A percentile compares a stretch with the other conserved stretches of the same genome.
phyloP scores from a whole-genome alignment of 2,113 vertebrate species.

The Tiliqua scincoides region DNA sequence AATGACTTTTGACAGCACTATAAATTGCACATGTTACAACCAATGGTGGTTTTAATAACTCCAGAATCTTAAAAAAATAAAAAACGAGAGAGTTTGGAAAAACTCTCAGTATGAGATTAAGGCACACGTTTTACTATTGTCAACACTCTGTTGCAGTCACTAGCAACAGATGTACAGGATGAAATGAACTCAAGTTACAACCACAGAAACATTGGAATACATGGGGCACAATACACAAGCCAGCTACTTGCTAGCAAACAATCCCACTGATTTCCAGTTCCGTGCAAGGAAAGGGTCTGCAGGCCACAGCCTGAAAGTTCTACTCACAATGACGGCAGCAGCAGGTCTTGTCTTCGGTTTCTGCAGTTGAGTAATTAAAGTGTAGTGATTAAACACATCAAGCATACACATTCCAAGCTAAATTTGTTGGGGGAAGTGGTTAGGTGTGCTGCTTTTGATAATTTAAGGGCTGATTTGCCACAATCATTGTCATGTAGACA shows the following conservation, averaged over 20 bases:
- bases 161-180: background rate
- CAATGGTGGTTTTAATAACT: background rate
- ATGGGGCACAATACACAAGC: background rate
- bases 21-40: background rate
- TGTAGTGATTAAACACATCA: background rate
- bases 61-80: background rate
- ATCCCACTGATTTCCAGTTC: background rate
- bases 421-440: too few species aligned
- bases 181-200: background rate
- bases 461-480: background rate
- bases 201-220: background rate
- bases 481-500: background rate
- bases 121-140: background rate
- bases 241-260: background rate
- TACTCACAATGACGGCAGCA: background rate
- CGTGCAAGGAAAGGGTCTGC: background rate
- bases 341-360: background rate
- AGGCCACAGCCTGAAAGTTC: background rate
- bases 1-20: background rate
- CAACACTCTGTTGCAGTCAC: background rate
- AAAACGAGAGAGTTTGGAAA: background rate
- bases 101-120: background rate
- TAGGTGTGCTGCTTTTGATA: background rate
- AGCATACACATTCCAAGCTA: too few species aligned
- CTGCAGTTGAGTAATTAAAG: background rate